A percentile compares a stretch with the other conserved stretches of the same genome.
These are phyloP conservation scores for Lasiurus borealis DNA, from an alignment of 2,113 vertebrate species.

Conservation along the genomic window DNA sequence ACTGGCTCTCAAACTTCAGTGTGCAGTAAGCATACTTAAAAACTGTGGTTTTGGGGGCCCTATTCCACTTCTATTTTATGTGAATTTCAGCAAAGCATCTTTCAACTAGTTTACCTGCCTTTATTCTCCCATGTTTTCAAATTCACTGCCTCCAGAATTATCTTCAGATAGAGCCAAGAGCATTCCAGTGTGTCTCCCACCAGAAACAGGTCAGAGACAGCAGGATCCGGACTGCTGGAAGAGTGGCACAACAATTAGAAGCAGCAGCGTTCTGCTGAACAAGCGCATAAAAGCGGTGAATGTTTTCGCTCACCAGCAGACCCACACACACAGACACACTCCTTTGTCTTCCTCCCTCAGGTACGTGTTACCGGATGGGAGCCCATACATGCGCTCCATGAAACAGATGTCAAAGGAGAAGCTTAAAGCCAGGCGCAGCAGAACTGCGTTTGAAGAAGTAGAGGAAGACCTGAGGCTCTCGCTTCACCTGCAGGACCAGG, in stretches of 20 bases:
- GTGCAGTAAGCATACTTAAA: not conserved
- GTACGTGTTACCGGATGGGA: slow-evolving; percentile 94
- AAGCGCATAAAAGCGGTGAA: not conserved
- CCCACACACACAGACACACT: not conserved
- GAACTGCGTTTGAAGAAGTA: slow-evolving; percentile 90
- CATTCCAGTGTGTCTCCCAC: not conserved
- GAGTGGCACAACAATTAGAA: not conserved
- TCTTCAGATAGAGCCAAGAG: slow-evolving; percentile 1
- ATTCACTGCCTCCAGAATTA: not conserved
- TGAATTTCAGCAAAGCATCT: not conserved
- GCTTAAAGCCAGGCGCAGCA: slow-evolving; percentile 84
- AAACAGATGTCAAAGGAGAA: slow-evolving; percentile 87
- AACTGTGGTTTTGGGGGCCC: not conserved
- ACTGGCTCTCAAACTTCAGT: not conserved
- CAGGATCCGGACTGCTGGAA: not conserved
- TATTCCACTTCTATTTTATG: not conserved
- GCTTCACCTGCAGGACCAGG: slow-evolving; percentile 87
- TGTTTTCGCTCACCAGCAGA: not conserved
- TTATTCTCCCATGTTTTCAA: slow-evolving; percentile 23
- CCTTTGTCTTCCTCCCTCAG: slow-evolving; percentile 82
- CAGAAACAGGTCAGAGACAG: not conserved
- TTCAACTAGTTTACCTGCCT: slow-evolving; percentile 10
- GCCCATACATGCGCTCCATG: slow-evolving; percentile 92
- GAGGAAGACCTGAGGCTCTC: slow-evolving; percentile 91
- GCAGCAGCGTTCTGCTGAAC: not conserved